A percentile compares a stretch with the other conserved stretches of the same genome.
Evolutionary conservation across 2,888 invertebrate genomes (phyloP).

Genomic region (Hofmannophila pseudospretella): DNA sequence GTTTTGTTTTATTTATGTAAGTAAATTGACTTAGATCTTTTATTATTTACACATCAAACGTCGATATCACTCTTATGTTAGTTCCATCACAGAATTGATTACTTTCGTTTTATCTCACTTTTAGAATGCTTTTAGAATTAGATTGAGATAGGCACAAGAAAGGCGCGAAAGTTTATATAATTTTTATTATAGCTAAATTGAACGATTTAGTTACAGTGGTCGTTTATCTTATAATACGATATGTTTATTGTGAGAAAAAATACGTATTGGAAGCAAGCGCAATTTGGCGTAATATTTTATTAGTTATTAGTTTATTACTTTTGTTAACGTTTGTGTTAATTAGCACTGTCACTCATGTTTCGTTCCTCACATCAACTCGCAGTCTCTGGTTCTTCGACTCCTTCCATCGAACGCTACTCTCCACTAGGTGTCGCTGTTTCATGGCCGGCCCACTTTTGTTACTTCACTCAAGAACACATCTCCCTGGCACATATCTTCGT

Average conservation of each 20-base stretch:
- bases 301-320: conserved; percentile 23
- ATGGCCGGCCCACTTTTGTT: conserved; percentile 73
- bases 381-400: conserved; percentile 72
- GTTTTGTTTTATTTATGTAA: conserved; percentile 17
- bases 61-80: conserved; percentile 49
- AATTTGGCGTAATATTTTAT: conserved; percentile 63
- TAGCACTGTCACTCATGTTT: conserved; percentile 55
- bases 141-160: conserved; percentile 69
- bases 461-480: conserved; percentile 64
- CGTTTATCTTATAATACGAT: conserved; percentile 58
- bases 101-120: conserved; percentile 51
- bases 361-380: conserved; percentile 70
- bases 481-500: conserved; percentile 52
- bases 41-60: conserved; percentile 48
- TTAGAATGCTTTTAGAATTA: conserved; percentile 54
- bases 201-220: conserved; percentile 47
- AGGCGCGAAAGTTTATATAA: conserved; percentile 60
- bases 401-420: conserved; percentile 66
- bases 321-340: conserved; percentile 23
- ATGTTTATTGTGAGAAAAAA: conserved; percentile 63
- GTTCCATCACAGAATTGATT: conserved; percentile 62
- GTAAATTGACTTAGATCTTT: conserved; percentile 16
- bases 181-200: conserved; percentile 43
- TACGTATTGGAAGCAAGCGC: conserved; percentile 73
- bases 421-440: conserved; percentile 60